phyloP scores from a whole-genome alignment of 1,140 invertebrate species.

The Ceratina japonica region DNA sequence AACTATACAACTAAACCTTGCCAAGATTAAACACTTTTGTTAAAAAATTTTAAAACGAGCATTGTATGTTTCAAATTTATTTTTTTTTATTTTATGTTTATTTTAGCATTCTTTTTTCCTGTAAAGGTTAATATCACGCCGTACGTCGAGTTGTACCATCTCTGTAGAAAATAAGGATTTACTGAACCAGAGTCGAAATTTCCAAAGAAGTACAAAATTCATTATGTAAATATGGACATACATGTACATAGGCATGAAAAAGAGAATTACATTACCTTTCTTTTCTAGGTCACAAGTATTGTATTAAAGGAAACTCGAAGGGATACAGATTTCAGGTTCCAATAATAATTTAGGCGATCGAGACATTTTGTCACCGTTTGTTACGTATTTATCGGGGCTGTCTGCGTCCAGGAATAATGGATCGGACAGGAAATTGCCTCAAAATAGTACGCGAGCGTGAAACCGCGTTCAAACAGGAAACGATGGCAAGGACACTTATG shows the following conservation, averaged over 20 bases:
- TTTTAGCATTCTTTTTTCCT: neutral
- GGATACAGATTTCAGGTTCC: neutral
- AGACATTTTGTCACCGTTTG: constrained; percentile 32
- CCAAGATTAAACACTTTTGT: too few species aligned
- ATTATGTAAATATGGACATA: constrained; percentile 35
- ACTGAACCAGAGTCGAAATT: constrained; percentile 26
- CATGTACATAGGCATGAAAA: neutral
- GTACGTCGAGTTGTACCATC: constrained; percentile 39
- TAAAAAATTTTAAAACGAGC: too few species aligned
- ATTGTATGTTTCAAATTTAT: too few species aligned
- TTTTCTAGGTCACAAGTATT: neutral
- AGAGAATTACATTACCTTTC: too few species aligned
- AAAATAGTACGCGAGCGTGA: constrained; percentile 36
- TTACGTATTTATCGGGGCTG: constrained; percentile 43
- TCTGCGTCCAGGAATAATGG: constrained; percentile 24
- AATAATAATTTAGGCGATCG: constrained; percentile 9
- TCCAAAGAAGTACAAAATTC: constrained; percentile 59
- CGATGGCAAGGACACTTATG: constrained; percentile 23
- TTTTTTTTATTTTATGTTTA: too few species aligned
- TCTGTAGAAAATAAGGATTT: constrained; percentile 21
- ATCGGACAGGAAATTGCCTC: constrained; percentile 38
- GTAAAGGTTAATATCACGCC: neutral
- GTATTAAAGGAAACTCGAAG: constrained; percentile 1
- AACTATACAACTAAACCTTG: neutral
- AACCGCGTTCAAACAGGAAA: constrained; percentile 21